A percentile compares a stretch with the other conserved stretches of the same genome.
phyloP scores from a whole-genome alignment of 2,113 vertebrate genomes.

The Condylura cristata region DNA sequence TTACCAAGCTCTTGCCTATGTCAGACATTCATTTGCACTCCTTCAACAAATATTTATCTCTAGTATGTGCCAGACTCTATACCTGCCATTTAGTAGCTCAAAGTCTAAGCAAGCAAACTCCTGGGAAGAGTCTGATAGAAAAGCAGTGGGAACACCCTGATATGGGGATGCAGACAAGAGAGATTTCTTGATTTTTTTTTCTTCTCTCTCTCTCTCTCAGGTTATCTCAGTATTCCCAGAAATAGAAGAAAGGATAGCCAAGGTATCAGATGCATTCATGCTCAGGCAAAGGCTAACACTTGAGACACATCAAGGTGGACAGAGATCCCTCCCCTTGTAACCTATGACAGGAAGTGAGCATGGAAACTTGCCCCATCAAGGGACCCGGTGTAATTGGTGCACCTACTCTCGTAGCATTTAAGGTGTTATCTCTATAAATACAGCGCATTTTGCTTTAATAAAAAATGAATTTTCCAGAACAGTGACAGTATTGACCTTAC shows the following conservation, averaged over 20 bases:
- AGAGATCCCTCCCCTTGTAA: slow-evolving; percentile 19
- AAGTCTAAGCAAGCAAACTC: background rate
- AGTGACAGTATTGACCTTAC: slow-evolving; percentile 90
- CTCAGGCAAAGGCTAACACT: background rate
- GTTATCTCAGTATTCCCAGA: background rate
- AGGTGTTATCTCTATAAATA: slow-evolving; percentile 78
- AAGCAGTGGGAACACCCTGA: background rate
- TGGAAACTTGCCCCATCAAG: slow-evolving; percentile 17
- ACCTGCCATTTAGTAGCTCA: background rate
- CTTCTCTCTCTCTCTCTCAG: background rate
- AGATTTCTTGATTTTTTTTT: background rate
- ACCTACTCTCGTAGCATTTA: slow-evolving; percentile 71
- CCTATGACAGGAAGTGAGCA: background rate
- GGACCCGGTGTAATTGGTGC: slow-evolving; percentile 71
- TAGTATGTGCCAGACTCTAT: background rate
- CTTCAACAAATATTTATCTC: background rate
- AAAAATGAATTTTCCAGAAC: slow-evolving; percentile 91
- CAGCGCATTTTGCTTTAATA: slow-evolving; percentile 86
- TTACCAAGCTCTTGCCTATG: background rate
- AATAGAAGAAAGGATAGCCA: background rate
- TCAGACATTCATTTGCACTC: background rate
- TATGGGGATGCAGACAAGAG: background rate
- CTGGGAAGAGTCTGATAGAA: background rate
- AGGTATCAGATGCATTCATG: background rate
- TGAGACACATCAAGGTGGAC: background rate